phyloP scores from a whole-genome alignment of 2,797 vertebrate species.

The Pseudochromis fuscus region DNA sequence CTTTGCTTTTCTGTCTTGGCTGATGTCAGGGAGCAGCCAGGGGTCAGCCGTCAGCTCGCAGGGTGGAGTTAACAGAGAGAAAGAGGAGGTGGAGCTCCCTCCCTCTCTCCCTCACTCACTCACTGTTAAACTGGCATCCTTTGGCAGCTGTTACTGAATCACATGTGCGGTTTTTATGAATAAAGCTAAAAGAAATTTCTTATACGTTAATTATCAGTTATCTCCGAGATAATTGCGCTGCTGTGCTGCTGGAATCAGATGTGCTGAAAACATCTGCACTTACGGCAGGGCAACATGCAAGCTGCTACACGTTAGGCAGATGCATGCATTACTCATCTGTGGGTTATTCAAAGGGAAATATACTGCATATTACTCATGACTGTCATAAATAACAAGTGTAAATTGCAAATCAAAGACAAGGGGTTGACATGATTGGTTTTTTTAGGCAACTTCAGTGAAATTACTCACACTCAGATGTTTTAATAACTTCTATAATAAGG shows the following conservation, averaged over 20 bases:
- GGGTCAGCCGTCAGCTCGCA: conserved; percentile 75
- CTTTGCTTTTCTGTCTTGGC: conserved; percentile 51
- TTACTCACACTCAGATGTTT: conserved; percentile 47
- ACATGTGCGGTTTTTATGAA: conserved; percentile 52
- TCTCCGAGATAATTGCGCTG: conserved; percentile 11
- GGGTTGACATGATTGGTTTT: conserved; percentile 58
- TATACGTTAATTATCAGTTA: conserved; percentile 18
- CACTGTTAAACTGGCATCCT: conserved; percentile 27
- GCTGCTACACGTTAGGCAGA: conserved; percentile 65
- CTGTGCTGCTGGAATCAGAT: conserved; percentile 17
- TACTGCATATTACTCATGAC: conserved; percentile 38
- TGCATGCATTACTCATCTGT: conserved; percentile 61
- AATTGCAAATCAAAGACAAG: conserved; percentile 61
- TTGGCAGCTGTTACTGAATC: conserved; percentile 3
- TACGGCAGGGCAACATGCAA: conserved; percentile 35
- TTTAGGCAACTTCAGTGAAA: conserved; percentile 53
- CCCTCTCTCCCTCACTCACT: not conserved
- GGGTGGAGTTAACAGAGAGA: conserved; percentile 52
- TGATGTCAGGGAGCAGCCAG: conserved; percentile 80
- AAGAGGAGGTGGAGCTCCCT: conserved; percentile 22
- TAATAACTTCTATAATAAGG: conserved; percentile 60
- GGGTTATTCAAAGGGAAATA: conserved; percentile 55
- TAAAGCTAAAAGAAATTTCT: not conserved
- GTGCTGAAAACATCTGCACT: conserved; percentile 55
- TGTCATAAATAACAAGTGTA: conserved; percentile 66